Percentiles rank a stretch among this genome's conserved stretches.
These are phyloP conservation scores for Caprella mutica DNA, from an alignment of 2,888 invertebrate genomes.

Conservation along the genomic window DNA sequence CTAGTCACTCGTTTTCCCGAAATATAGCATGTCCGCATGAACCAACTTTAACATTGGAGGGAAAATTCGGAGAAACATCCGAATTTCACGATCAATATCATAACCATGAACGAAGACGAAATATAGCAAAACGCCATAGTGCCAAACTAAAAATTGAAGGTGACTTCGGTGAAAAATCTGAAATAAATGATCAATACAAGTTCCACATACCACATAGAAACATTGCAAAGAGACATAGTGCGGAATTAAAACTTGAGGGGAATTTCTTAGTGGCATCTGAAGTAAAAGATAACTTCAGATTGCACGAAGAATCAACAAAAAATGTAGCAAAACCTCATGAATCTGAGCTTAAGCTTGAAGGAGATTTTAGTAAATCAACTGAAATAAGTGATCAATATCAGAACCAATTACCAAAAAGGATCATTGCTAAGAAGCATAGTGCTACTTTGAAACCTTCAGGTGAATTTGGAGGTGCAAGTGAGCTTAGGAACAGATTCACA, in stretches of 20 bases:
- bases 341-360: conserved; percentile 19
- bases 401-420: conserved; percentile 5
- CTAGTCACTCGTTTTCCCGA: not conserved
- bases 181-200: conserved; percentile 22
- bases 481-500: conserved; percentile 21
- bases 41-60: conserved; percentile 15
- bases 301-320: conserved; percentile 4
- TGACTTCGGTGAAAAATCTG: conserved; percentile 27
- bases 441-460: conserved; percentile 22
- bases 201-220: conserved; percentile 13
- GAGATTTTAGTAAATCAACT: conserved; percentile 25
- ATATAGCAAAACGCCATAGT: conserved; percentile 24
- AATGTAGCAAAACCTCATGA: conserved; percentile 23
- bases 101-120: conserved; percentile 8
- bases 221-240: conserved; percentile 24
- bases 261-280: conserved; percentile 22
- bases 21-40: conserved; percentile 17
- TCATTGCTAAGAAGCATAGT: conserved; percentile 19
- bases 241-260: conserved; percentile 18
- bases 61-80: conserved; percentile 23
- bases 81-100: conserved; percentile 22
- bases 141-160: conserved; percentile 24
- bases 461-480: conserved; percentile 22
- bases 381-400: conserved; percentile 24
- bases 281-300: conserved; percentile 14